Evolutionary conservation across 2,113 vertebrate species (phyloP).

Genomic region (Passer montanus): DNA sequence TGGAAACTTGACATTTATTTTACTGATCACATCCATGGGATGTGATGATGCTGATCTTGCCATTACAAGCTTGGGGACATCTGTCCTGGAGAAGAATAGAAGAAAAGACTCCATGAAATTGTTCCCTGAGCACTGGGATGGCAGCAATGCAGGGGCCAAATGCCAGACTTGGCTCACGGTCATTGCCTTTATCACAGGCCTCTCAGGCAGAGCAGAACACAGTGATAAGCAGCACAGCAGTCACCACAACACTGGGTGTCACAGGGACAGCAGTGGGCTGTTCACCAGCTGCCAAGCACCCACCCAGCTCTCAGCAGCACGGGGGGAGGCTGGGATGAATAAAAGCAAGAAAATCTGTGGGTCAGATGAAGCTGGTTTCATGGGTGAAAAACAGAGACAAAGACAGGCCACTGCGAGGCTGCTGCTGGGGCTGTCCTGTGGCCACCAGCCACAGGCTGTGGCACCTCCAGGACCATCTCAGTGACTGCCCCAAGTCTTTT

Average conservation of each 20-base stretch:
- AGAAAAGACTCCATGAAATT: not conserved
- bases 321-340: fast-evolving
- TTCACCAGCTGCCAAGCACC: not conserved
- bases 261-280: fast-evolving
- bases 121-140: not conserved
- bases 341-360: fast-evolving
- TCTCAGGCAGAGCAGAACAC: not conserved
- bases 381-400: fast-evolving
- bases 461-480: not conserved
- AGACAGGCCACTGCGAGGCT: not conserved
- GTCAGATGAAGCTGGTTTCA: too few species aligned
- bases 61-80: not conserved
- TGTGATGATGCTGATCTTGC: not conserved
- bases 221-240: not conserved
- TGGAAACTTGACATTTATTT: not conserved
- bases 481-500: too few species aligned
- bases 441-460: not conserved
- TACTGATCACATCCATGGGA: not conserved
- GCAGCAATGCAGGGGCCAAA: not conserved
- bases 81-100: not conserved
- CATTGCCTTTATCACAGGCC: not conserved
- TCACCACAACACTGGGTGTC: not conserved
- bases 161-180: not conserved
- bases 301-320: not conserved
- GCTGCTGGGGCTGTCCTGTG: not conserved